Evolutionary conservation across 1,140 invertebrate species (phyloP).

Genomic region (Ceratina australensis): DNA sequence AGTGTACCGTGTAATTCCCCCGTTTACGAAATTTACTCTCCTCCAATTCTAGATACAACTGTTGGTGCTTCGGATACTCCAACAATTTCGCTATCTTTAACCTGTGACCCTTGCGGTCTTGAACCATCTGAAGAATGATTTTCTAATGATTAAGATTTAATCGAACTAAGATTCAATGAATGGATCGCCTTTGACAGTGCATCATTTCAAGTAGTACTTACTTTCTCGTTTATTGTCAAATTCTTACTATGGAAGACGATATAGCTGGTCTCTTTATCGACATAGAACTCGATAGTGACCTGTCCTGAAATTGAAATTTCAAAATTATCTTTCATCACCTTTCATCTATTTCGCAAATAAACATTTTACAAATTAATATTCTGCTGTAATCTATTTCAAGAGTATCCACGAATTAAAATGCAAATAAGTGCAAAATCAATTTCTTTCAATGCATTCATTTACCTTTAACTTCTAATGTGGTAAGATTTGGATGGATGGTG

Average conservation of each 20-base stretch:
- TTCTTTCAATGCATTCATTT: slow-evolving; percentile 39
- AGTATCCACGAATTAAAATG: background rate
- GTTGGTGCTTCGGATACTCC: slow-evolving; percentile 90
- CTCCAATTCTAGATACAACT: slow-evolving; percentile 92
- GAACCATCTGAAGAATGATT: slow-evolving; percentile 81
- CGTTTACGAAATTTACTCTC: slow-evolving; percentile 86
- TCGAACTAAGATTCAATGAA: too few relatives aligned
- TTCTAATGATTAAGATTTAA: background rate
- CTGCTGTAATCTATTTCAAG: background rate
- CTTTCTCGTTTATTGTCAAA: slow-evolving; percentile 92
- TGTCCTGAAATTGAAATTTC: slow-evolving; percentile 82
- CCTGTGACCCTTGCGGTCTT: slow-evolving; percentile 86
- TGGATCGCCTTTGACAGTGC: background rate
- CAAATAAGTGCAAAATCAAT: too few relatives aligned
- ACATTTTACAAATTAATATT: too few relatives aligned
- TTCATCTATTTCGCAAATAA: too few relatives aligned
- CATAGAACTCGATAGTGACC: slow-evolving; percentile 90
- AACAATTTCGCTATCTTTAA: slow-evolving; percentile 86
- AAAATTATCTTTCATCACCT: background rate
- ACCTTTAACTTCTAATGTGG: slow-evolving; percentile 93
- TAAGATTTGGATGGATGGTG: slow-evolving; percentile 95
- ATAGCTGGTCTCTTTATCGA: slow-evolving; percentile 91
- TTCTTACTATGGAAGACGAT: slow-evolving; percentile 95
- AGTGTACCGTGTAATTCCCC: slow-evolving; percentile 90
- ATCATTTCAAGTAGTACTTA: slow-evolving; percentile 69